Base-by-base conservation (phyloP, 2,888 invertebrate species). In the Phyllotreta striolata region DNA sequence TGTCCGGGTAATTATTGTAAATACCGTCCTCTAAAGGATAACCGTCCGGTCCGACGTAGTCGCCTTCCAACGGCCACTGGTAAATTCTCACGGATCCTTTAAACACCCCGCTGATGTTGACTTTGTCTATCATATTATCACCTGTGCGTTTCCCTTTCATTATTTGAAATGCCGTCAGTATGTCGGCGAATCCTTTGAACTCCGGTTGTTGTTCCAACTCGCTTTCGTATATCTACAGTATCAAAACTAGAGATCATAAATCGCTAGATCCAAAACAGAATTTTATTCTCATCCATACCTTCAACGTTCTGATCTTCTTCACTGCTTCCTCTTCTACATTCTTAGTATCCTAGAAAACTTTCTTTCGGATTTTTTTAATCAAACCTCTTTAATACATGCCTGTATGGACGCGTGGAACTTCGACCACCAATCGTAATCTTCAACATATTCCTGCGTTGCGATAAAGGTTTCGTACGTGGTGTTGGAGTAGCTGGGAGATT, bases 201-300 rank as follows among this genome's bases (percentile, higher is more conserved):
- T 89, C 87, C 0, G 87, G 82, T 73, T 89, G 89, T 41, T 79
- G 76, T 79, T 92, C 92, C 64, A 92, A 76, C 78, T 92, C 92
- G n/a, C 83, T 81, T 6, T 79, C 74, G 76, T 87, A 92, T 56
- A 82, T 74, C 77, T 79, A 44, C 12, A 9, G 35, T 56, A 41
- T 14, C 5, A 24, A 14, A 54, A 24, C 24, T 24, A 24, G 4
- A 24, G 24, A 24, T 24, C 24, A 1, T 24, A 24, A 4, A 24
- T 24, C 24, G 1, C 24, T 4, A 24, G 24, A 24, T 24, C 24
- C 24, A n/a, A n/a, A n/a, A n/a, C n/a, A n/a, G n/a, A n/a, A 52
- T 37, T 9, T n/a, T 24, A 47, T 5, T 14, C 14, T 47, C 8
- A 3, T 34, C 38, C 10, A 24, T 54, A 66, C 58, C 55, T 57